phyloP scores from a whole-genome alignment of 2,113 vertebrate genomes.

The Tragelaphus buxtoni region DNA sequence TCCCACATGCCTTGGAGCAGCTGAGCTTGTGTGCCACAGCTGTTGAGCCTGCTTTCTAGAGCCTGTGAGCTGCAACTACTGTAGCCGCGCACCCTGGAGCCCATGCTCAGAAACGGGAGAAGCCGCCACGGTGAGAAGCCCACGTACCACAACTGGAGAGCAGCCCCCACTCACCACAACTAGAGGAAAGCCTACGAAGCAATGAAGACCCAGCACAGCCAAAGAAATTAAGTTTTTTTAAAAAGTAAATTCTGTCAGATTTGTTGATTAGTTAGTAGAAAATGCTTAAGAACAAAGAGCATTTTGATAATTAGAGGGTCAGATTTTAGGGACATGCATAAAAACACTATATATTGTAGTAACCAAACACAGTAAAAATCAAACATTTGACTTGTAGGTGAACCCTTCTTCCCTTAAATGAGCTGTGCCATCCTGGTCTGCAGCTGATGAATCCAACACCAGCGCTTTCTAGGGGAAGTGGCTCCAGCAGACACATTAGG shows the following conservation, averaged over 20 bases:
- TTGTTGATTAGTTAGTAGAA: neutral
- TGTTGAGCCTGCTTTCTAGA: neutral
- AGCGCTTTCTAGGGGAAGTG: neutral
- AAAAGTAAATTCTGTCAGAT: neutral
- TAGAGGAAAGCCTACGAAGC: neutral
- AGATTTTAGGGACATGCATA: neutral
- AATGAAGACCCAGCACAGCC: neutral
- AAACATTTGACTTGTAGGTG: neutral
- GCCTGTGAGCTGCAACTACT: neutral
- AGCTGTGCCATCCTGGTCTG: neutral
- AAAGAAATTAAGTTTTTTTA: neutral
- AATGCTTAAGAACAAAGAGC: neutral
- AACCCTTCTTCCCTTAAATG: neutral
- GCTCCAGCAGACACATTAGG: neutral
- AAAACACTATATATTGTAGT: neutral
- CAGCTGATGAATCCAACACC: neutral
- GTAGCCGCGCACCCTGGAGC: neutral
- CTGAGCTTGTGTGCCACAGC: neutral
- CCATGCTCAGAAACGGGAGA: neutral
- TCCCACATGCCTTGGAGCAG: neutral
- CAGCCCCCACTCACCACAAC: neutral
- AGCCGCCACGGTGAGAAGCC: neutral
- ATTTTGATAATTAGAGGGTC: neutral
- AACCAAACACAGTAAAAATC: neutral
- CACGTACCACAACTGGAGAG: neutral